Base-by-base conservation (phyloP, 2,888 invertebrate genomes). In the Drosophila mimetica region DNA sequence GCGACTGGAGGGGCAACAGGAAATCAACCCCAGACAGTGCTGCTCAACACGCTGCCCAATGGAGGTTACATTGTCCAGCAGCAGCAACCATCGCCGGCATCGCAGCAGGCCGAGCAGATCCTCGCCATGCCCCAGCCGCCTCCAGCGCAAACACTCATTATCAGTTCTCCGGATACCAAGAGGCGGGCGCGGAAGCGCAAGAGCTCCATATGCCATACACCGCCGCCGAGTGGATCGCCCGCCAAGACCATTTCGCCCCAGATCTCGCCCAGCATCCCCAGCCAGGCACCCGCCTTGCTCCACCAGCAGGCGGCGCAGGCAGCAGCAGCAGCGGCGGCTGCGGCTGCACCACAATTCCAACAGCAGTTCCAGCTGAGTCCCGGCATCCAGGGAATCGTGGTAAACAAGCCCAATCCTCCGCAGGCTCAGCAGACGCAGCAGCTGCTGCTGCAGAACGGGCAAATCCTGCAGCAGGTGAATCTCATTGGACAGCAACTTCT, bases 401-500 rank as follows among this genome's bases (percentile, higher is more conserved):
- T 91, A 79, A 93, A 91, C 67, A 92, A 91, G 39, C 93, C 93
- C 63, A 92, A 83, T 42, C 67, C 87, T 2, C 58, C 83, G 6
- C 61, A 93, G 1, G 63, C 83, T 3, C 92, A 93, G 20, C 94
- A 93, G 75, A 93, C 90, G 9, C 91, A 91, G 60, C 92, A 92
- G 76, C 87, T 91, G 46, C 71, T 91, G 42, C 88, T 92, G 16
- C 92, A 92, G 74, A 92, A 92, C 57, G 92, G 92, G 0, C 94
- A 96, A 89, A 96, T 96, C 90, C 92, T 96, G 42, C 97, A 97
- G 89, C 97, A 97, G 0, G 95, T 97, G 32, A 96, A 96, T 92
- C 92, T 97, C 72, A 93, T 96, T 66, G 96, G 96, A 58, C 97
- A 96, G 89, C 97, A 97, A 88, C 95, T 97, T 80, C 94, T 97